Percentiles rank a stretch among this genome's conserved stretches.
Evolutionary conservation across 2,888 invertebrate species (phyloP).

Genomic region (Boloria euphrosyne): DNA sequence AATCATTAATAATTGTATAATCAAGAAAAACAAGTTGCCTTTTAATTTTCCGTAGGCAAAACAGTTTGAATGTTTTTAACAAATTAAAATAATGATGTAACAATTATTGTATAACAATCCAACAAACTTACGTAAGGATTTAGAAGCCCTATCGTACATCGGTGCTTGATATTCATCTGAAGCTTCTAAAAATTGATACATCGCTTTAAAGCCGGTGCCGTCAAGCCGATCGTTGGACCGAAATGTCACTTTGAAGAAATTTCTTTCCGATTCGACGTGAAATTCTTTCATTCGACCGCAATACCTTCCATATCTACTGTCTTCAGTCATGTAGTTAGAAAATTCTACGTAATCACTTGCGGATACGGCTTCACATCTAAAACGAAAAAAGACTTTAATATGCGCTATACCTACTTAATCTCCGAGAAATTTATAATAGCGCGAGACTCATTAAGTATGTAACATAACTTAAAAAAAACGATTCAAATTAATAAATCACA

Average conservation of each 20-base stretch:
- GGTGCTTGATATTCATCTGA: slow-evolving; percentile 81
- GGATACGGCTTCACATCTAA: slow-evolving; percentile 93
- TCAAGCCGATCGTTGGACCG: slow-evolving; percentile 96
- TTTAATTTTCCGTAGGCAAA: neutral
- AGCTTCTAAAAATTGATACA: slow-evolving; percentile 91
- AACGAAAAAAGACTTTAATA: slow-evolving; percentile 42
- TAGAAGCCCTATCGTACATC: slow-evolving; percentile 65
- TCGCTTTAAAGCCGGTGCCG: slow-evolving; percentile 96
- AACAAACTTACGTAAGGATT: slow-evolving; percentile 60
- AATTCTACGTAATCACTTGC: slow-evolving; percentile 98
- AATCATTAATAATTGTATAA: neutral
- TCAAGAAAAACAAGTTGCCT: slow-evolving; percentile 1
- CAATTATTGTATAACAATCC: slow-evolving; percentile 13
- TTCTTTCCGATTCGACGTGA: slow-evolving; percentile 92
- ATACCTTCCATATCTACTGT: slow-evolving; percentile 93
- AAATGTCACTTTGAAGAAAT: slow-evolving; percentile 97
- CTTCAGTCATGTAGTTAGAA: slow-evolving; percentile 95
- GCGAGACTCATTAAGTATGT: no score
- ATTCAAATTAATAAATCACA: no score
- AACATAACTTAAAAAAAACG: no score
- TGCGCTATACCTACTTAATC: no score
- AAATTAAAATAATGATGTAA: slow-evolving; percentile 12
- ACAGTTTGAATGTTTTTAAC: neutral
- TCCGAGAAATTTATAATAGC: no score
- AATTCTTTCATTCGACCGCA: slow-evolving; percentile 93